Evolutionary conservation across 2,797 vertebrate genomes (phyloP).

Genomic region (Sebastes nivosus): DNA sequence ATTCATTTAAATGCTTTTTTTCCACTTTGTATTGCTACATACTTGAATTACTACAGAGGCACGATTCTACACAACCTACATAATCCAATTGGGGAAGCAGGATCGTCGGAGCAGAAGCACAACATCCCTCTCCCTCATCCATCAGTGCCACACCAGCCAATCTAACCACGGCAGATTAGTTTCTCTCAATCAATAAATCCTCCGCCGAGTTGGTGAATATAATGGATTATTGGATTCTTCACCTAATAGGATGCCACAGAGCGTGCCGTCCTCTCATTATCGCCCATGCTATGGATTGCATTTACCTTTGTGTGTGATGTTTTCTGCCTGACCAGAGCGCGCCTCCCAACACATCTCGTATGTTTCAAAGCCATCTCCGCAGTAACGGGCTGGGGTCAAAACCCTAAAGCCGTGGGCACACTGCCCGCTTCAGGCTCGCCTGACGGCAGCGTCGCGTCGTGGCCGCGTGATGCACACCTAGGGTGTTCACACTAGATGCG

Average conservation of each 20-base stretch:
- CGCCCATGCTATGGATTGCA: neutral
- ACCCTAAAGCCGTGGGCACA: constrained; percentile 71
- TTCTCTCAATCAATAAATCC: constrained; percentile 35
- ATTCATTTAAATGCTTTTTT: neutral
- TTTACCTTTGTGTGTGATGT: neutral
- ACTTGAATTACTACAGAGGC: neutral
- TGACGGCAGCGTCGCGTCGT: too few relatives aligned
- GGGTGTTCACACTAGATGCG: too few relatives aligned
- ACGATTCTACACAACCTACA: neutral
- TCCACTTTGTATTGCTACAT: neutral
- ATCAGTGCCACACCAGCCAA: constrained; percentile 89
- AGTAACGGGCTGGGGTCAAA: constrained; percentile 87
- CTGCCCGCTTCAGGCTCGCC: too few relatives aligned
- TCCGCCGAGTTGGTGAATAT: neutral
- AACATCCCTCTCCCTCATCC: constrained; percentile 86
- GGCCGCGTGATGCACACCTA: too few relatives aligned
- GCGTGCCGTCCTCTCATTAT: neutral
- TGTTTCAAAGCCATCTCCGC: constrained; percentile 90
- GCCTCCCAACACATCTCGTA: constrained; percentile 88
- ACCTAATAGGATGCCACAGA: neutral
- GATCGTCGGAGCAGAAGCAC: constrained; percentile 71
- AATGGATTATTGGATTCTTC: constrained; percentile 41
- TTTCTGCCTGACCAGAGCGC: constrained; percentile 81
- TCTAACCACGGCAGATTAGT: constrained; percentile 86
- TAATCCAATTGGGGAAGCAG: neutral